phyloP scores from a whole-genome alignment of 2,113 vertebrate genomes.

The Notiomystis cincta region DNA sequence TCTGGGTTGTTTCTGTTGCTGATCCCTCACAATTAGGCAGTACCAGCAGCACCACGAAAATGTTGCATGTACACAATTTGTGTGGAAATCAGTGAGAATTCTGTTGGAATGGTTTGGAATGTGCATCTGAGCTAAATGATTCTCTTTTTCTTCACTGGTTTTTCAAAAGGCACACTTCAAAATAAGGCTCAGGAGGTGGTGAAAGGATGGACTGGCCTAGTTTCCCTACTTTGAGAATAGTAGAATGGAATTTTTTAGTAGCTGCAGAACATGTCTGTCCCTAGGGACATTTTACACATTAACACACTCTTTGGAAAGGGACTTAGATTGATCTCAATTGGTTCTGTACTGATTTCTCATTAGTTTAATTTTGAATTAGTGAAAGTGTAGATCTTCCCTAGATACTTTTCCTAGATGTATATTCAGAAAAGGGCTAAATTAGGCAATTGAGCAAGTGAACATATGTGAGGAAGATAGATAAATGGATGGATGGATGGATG shows the following conservation, averaged over 20 bases:
- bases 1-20: neutral
- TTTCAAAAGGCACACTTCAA: neutral
- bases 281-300: neutral
- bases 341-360: neutral
- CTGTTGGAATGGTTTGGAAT: neutral
- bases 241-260: slow-evolving; percentile 7
- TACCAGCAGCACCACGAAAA: neutral
- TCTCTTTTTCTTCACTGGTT: neutral
- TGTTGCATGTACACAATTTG: neutral
- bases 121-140: accelerated
- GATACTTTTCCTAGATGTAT: neutral
- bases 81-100: neutral
- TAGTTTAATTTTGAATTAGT: neutral
- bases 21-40: neutral
- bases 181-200: neutral
- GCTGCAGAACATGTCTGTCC: neutral
- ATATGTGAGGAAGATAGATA: accelerated
- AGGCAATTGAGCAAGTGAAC: neutral
- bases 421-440: neutral
- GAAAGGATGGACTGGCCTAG: neutral
- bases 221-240: slow-evolving; percentile 22
- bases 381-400: neutral
- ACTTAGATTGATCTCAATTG: neutral
- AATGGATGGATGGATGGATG: too few relatives aligned
- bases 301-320: neutral